A percentile compares a stretch with the other conserved stretches of the same genome.
Evolutionary conservation across 2,113 vertebrate species (phyloP).

Genomic region (Heptranchias perlo): DNA sequence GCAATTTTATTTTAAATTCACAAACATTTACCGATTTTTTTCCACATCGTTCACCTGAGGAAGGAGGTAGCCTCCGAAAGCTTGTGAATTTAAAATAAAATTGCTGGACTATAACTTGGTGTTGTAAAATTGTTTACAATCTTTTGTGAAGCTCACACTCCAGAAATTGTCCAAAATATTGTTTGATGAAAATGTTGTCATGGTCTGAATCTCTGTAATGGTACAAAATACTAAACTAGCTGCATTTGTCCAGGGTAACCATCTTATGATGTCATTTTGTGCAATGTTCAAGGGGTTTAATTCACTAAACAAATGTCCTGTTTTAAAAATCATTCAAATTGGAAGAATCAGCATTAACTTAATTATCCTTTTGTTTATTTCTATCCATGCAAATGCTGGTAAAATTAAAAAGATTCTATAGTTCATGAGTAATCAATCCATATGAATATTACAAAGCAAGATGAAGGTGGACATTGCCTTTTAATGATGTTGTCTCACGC

Average conservation of each 20-base stretch:
- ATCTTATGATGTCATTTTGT: not conserved
- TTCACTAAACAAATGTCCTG: not conserved
- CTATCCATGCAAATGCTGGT: not conserved
- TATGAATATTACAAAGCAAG: constrained; percentile 15
- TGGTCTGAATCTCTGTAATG: not conserved
- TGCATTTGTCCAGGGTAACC: not conserved
- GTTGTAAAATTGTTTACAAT: no score
- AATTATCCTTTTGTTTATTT: constrained; percentile 7
- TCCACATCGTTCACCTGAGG: no score
- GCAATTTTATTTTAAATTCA: no score
- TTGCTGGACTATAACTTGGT: no score
- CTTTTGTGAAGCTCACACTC: not conserved
- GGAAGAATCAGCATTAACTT: not conserved
- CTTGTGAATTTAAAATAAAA: no score
- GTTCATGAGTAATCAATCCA: not conserved
- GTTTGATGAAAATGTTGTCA: not conserved
- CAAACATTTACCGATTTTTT: no score
- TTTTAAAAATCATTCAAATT: not conserved
- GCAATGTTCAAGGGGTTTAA: not conserved
- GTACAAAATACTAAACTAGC: not conserved
- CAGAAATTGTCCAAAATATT: not conserved
- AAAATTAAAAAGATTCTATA: not conserved
- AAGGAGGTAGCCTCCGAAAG: no score
- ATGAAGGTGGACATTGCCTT: constrained; percentile 3
- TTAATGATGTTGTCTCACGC: constrained; percentile 9